A percentile compares a stretch with the other conserved stretches of the same genome.
Evolutionary conservation across 2,888 invertebrate genomes (phyloP).

Genomic region (Branchipolynoe longqiensis): DNA sequence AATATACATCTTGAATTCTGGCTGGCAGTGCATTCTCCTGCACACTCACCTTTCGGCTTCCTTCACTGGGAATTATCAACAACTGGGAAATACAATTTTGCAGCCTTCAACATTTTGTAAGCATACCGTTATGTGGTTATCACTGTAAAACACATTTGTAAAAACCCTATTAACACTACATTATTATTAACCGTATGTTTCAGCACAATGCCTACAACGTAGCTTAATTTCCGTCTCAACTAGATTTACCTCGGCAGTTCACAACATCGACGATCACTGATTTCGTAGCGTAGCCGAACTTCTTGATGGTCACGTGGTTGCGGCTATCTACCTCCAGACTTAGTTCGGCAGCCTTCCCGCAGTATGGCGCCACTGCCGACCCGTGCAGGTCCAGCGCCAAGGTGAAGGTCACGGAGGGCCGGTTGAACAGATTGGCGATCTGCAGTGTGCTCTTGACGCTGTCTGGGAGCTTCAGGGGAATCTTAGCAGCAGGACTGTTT

Average conservation of each 20-base stretch:
- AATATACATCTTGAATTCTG: too few species aligned
- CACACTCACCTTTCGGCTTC: too few species aligned
- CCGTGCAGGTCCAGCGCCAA: neutral
- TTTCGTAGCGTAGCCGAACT: neutral
- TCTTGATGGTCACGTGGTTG: neutral
- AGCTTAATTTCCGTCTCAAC: too few species aligned
- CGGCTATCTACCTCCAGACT: neutral
- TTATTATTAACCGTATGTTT: too few species aligned
- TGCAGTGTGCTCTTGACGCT: neutral
- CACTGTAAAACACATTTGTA: neutral
- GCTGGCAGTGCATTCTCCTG: too few species aligned
- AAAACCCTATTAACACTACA: neutral
- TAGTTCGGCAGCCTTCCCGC: neutral
- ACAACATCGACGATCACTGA: neutral
- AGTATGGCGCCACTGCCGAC: neutral
- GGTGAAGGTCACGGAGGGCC: neutral
- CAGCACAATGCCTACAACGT: too few species aligned
- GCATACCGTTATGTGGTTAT: too few species aligned
- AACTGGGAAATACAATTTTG: too few species aligned
- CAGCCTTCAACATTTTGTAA: too few species aligned
- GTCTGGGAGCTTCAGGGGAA: neutral
- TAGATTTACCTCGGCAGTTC: conserved; percentile 37
- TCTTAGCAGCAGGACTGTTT: too few species aligned
- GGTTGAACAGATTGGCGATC: neutral
- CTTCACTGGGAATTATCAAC: too few species aligned